Base-by-base conservation (phyloP, 2,888 invertebrate genomes). In the Dione vanillae region DNA sequence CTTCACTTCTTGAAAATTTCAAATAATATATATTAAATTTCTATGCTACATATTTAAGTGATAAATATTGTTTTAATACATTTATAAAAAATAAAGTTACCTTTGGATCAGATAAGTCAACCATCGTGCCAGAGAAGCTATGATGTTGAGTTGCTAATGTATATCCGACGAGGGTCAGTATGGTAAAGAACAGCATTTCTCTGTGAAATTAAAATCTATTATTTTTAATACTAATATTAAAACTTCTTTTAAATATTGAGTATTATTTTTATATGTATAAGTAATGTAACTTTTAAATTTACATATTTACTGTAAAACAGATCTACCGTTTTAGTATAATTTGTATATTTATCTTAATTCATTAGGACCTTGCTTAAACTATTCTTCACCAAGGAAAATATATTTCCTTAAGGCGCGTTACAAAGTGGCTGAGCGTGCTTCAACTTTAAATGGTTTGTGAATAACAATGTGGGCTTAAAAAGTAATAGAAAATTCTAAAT, bases 71-170 rank as follows among this genome's bases (percentile, higher is more conserved):
- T n/a, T n/a, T n/a, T n/a, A n/a, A n/a, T n/a, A n/a, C n/a, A n/a
- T n/a, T 49, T 10, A 19, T 8, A 43, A 45, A 45, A 1, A 27
- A 5, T 27, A 27, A 58, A 11, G 45, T 77, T 83, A 91, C 92
- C 85, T 92, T 91, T 64, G 91, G 85, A 67, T 91, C 90, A 11
- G 86, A 82, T 68, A 92, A 92, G 76, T 92, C 91, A 0, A 92
- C 92, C 75, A 91, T 72, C 1, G 92, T 90, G 0, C 90, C 91
- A 0, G 87, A 85, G 62, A 70, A 83, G 8, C 79, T 73, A 62
- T 72, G 74, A 2, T 73, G 65, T 41, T 76, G 76, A 0, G 77
- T 37, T 0, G 78, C 77, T 0, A 78, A 27, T 0, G 78, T 70
- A 10, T 65, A 67, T 62, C 79, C 78, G 6, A 85, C 80, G 8